Evolutionary conservation across 2,888 invertebrate genomes (phyloP), one percentile per base, ranked within the genome.

Genomic region (Kryphioiulus occultus): DNA sequence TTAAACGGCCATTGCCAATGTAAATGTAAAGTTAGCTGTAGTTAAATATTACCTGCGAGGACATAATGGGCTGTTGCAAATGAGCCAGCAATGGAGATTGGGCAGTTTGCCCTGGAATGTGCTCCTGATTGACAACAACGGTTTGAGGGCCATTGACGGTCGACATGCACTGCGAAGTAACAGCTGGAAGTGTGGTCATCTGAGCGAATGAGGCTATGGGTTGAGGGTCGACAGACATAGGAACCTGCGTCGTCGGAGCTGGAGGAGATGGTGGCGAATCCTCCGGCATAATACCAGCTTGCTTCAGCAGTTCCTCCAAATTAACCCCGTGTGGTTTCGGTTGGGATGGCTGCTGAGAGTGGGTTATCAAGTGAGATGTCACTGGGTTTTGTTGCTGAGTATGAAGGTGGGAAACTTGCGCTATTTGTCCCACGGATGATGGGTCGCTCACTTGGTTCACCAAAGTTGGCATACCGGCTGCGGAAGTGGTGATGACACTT

Each of bases 251-350:
- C 4, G 53, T 22, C 32, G 87, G 82, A 39, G 87, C 78, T 12
- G 86, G 59, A 17, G 87, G 87, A 12, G 85, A 32, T 35, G 89
- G 84, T 10, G 89, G 88, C 39, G 86, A 42, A 89, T 95, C 95
- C 89, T 94, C 94, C 89, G 95, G 95, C 87, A 95, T 95, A 89
- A 94, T 95, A 88, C 95, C 94, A 86, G 95, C 95, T 84, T 89
- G 89, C 84, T 89, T 90, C 17, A 90, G 68, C 35, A 90, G 88
- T 47, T 89, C 89, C 47, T 88, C 89, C 12, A 89, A 78, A 84
- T 89, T 89, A 7, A 89, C 87, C 42, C 88, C 68, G 4, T 89
- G 89, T 1, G 88, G 85, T 83, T 87, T 88, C n/a, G 86, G 78
- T 30, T 85, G 88, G 1, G 82, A 59, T 44, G 93, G 93, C 84